Base-by-base conservation (phyloP, 2,113 vertebrate species). In the Cisticola juncidis region DNA sequence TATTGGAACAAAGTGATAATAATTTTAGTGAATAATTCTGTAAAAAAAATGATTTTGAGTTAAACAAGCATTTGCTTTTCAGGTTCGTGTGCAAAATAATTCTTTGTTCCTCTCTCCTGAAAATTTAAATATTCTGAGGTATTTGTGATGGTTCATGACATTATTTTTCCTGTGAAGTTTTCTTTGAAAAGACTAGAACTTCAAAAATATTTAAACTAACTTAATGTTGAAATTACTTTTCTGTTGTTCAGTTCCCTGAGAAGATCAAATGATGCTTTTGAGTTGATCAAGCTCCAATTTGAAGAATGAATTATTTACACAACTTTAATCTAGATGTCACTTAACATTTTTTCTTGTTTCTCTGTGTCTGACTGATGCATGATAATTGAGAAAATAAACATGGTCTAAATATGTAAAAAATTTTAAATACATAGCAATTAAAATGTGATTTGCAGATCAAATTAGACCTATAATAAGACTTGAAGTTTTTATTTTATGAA, bases 221-320 rank as follows among this genome's bases (percentile, higher is more conserved):
- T 76, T 94, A 93, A 89, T 93, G 87, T 85, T 95, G 48, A 92
- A 91, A 90, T 94, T 94, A 79, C 22, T 71, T 96, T 95, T 79
- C 61, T 91, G 92, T 93, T 95, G 87, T 85, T 96, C 26, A 14
- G 5, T 81, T 94, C 48, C 48, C 74, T 19, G 44, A 48, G 79
- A 87, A 96, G 96, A 96, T 94, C 81, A 95, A 94, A 91, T 87
- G 78, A 79, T 94, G 40, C 61, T 95, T 89, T 89, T 90, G 73
- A 87, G 44, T 64, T 93, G 93, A 97, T 95, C 61, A 92, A 90
- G 48, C 19, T 90, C 28, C 78, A 60, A 74, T 91, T 96, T 97
- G 76, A 71, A 90, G 78, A 68, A 93, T 92, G 56, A 93, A 90
- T 96, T 85, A 93, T 97, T 91, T 87, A 90, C 25, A 81, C 24